Conservation (phyloP, 2,113 vertebrate species). For the Vombatus ursinus region DNA sequence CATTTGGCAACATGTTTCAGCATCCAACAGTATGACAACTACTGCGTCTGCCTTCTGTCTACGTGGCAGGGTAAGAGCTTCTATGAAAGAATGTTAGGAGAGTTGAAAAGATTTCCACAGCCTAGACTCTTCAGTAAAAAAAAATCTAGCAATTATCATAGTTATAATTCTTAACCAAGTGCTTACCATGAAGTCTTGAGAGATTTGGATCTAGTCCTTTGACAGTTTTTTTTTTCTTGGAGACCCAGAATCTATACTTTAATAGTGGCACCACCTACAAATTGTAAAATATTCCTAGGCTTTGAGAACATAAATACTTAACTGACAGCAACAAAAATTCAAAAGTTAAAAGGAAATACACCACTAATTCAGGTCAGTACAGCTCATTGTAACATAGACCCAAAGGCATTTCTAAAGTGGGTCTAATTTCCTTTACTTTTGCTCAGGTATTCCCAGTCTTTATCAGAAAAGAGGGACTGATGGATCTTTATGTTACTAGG, state of each 20-base stretch:
- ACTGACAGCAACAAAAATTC: not conserved
- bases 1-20: constrained; percentile 10
- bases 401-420: not conserved
- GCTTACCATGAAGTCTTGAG: not conserved
- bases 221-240: not conserved
- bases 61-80: not conserved
- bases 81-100: not conserved
- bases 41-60: not conserved
- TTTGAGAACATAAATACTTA: not conserved
- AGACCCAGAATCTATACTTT: not conserved
- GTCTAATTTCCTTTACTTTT: not conserved
- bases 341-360: not conserved
- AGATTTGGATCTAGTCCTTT: not conserved
- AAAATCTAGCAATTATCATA: not conserved
- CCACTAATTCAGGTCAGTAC: not conserved
- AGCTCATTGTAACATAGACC: not conserved
- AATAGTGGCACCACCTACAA: not conserved
- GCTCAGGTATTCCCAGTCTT: not conserved
- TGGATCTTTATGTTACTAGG: not conserved
- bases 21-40: not conserved
- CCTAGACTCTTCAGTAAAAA: not conserved
- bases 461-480: not conserved
- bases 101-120: not conserved
- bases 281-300: not conserved
- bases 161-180: not conserved